These are phyloP conservation scores for Laticauda colubrina DNA, from an alignment of 2,113 vertebrate species.

Conservation along the genomic window DNA sequence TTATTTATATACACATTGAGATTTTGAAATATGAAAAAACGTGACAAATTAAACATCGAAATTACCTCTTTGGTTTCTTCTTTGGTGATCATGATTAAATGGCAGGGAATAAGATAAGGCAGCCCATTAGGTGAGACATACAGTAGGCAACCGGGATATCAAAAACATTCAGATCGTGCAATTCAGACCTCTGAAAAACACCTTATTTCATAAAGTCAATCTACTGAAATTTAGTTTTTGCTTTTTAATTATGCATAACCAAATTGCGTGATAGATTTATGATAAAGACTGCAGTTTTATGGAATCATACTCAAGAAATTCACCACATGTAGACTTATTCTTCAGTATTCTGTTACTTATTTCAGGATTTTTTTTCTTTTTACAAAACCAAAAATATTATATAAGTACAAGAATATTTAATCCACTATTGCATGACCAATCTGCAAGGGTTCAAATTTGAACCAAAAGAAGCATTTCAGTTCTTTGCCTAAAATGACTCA, in stretches of 20 bases:
- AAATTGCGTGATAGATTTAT: not conserved
- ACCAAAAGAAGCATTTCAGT: not conserved
- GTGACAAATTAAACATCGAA: conserved; percentile 24
- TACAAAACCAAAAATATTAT: not conserved
- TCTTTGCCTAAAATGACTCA: not conserved
- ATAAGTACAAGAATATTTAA: not conserved
- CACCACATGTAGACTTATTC: not conserved
- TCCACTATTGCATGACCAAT: not conserved
- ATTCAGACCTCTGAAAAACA: not conserved
- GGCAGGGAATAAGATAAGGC: conserved; percentile 37
- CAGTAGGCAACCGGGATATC: not conserved
- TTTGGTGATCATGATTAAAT: conserved; percentile 62
- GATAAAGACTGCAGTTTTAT: not conserved
- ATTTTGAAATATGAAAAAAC: conserved; percentile 47
- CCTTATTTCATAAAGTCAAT: not conserved
- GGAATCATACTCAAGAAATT: not conserved
- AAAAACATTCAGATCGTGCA: not conserved
- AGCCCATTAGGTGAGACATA: conserved; percentile 23
- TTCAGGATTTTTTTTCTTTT: not conserved
- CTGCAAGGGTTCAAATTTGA: not conserved
- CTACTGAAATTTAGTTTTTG: not conserved
- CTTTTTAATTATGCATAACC: not conserved
- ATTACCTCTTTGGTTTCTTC: conserved; percentile 95
- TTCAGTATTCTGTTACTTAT: not conserved
- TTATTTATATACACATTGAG: not conserved